These are phyloP conservation scores for Malurus alboscapulatus DNA, from an alignment of 2,113 vertebrate species.

Conservation along the genomic window DNA sequence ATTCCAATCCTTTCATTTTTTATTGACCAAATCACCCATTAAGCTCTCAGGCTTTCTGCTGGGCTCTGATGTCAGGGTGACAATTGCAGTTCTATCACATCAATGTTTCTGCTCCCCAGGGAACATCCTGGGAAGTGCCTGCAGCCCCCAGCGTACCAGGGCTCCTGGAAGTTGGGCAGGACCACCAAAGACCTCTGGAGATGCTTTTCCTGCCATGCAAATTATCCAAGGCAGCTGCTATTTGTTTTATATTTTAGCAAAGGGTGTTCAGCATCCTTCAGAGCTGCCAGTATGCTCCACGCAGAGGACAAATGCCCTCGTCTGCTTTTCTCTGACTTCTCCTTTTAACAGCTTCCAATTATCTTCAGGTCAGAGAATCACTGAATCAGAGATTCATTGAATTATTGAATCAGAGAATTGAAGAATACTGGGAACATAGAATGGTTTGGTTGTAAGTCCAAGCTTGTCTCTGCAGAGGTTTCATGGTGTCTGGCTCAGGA, in stretches of 20 bases:
- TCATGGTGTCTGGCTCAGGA: not conserved
- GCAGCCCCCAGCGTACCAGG: not conserved
- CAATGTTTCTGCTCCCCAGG: not conserved
- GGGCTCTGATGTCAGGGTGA: constrained; percentile 4
- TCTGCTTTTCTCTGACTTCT: not conserved
- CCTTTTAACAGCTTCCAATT: not conserved
- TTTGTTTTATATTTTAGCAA: not conserved
- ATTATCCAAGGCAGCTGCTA: not conserved
- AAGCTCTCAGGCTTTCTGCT: not conserved
- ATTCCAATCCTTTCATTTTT: not conserved
- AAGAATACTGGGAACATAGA: not conserved
- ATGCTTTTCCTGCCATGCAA: not conserved
- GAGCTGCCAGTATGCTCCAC: not conserved
- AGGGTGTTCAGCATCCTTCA: not conserved
- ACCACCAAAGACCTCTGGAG: not conserved
- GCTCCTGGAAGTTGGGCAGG: not conserved
- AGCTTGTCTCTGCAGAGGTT: not conserved
- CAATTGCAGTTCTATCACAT: not conserved
- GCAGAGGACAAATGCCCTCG: not conserved
- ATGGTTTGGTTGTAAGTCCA: too few relatives aligned
- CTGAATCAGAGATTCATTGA: not conserved
- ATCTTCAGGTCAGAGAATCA: not conserved
- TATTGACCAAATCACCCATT: not conserved
- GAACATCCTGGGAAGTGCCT: not conserved
- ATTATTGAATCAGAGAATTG: not conserved